A percentile compares a stretch with the other conserved stretches of the same genome.
Evolutionary conservation across 64 coral and sea anemone species (phyloP).

Genomic region (Pocillopora verrucosa): DNA sequence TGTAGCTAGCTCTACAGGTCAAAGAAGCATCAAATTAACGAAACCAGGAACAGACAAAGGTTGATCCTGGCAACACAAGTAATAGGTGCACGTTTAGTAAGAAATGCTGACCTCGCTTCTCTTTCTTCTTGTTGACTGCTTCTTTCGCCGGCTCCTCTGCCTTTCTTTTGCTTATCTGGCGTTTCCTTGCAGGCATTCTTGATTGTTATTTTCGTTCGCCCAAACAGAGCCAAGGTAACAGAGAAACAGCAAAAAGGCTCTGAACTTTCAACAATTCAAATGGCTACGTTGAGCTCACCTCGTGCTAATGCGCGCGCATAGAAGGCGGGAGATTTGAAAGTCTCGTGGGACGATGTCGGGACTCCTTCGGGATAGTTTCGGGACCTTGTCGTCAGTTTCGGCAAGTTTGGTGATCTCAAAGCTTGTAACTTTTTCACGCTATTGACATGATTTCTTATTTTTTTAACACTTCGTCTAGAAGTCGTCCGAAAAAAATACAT

Average conservation of each 20-base stretch:
- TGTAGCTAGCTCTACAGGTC: too few species aligned
- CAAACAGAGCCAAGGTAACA: not conserved
- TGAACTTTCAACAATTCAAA: not conserved
- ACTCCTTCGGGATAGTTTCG: not conserved
- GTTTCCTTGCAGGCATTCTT: conserved; percentile 83
- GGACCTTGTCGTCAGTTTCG: not conserved
- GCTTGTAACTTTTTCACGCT: too few species aligned
- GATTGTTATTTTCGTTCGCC: not conserved
- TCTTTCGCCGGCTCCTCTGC: conserved; percentile 38
- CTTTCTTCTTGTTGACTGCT: conserved; percentile 53
- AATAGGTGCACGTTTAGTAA: not conserved
- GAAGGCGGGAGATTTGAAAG: conserved; percentile 37
- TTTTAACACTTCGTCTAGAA: too few species aligned
- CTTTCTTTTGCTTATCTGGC: conserved; percentile 79
- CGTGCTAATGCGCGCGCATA: conserved; percentile 33
- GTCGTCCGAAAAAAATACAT: too few species aligned
- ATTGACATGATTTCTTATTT: too few species aligned
- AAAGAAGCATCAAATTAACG: too few species aligned
- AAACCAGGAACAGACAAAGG: too few species aligned
- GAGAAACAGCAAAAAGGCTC: not conserved
- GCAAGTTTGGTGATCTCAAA: too few species aligned
- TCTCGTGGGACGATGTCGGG: not conserved
- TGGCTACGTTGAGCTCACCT: not conserved
- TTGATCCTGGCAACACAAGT: too few species aligned
- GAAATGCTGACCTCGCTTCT: conserved; percentile 25